phyloP scores from a whole-genome alignment of 1,140 invertebrate genomes.

The Phymastichus coffea region DNA sequence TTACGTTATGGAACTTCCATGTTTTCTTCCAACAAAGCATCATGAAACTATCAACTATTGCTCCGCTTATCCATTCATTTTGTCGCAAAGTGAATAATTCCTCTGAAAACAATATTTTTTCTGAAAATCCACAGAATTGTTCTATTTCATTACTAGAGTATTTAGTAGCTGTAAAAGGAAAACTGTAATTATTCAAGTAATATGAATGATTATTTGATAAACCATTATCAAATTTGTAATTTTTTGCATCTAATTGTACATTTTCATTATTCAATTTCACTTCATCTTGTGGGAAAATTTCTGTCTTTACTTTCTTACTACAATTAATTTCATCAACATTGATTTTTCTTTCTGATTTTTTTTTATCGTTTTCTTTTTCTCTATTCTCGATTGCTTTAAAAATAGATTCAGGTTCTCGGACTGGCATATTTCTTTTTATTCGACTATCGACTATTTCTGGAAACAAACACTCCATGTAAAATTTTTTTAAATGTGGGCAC shows the following conservation, averaged over 20 bases:
- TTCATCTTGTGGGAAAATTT: too few species aligned
- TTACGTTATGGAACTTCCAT: background rate
- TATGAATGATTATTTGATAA: too few species aligned
- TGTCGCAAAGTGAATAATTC: background rate
- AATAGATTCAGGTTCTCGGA: conserved; percentile 36
- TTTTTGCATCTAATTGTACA: background rate
- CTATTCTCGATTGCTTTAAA: conserved; percentile 18
- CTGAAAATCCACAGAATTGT: too few species aligned
- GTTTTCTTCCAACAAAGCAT: background rate
- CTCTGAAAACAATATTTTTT: background rate
- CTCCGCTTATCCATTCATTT: background rate
- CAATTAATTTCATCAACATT: too few species aligned
- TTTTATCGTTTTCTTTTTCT: conserved; percentile 2
- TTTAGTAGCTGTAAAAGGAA: too few species aligned
- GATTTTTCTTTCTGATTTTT: too few species aligned
- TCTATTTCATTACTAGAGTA: too few species aligned
- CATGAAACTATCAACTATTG: background rate
- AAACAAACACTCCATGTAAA: conserved; percentile 41
- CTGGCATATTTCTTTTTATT: conserved; percentile 32
- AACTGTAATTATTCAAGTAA: too few species aligned
- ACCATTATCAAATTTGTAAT: too few species aligned
- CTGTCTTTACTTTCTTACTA: too few species aligned
- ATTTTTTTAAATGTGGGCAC: conserved; percentile 30
- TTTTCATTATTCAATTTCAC: too few species aligned
- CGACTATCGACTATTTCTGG: conserved; percentile 44